Percentiles rank a stretch among this genome's conserved stretches.
phyloP scores from a whole-genome alignment of 2,888 invertebrate genomes.

The Copidosoma aretas region DNA sequence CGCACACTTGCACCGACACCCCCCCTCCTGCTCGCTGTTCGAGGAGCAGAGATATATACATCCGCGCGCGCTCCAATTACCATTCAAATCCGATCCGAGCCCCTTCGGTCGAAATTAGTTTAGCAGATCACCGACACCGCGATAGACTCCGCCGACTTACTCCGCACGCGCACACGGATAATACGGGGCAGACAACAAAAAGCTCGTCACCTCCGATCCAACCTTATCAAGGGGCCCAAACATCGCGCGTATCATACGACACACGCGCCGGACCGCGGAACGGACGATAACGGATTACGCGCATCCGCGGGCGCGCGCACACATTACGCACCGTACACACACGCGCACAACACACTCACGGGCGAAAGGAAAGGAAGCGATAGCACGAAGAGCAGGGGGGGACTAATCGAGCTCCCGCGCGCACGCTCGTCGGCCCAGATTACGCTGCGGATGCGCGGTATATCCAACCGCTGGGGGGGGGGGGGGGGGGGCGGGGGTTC shows the following conservation, averaged over 20 bases:
- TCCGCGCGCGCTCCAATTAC: neutral
- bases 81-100: neutral
- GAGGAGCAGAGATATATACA: neutral
- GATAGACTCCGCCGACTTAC: neutral
- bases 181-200: too few species aligned
- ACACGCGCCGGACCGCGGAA: neutral
- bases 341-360: too few species aligned
- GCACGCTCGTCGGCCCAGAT: constrained; percentile 26
- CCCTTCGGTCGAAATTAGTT: neutral
- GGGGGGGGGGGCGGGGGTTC: constrained; percentile 46
- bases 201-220: neutral
- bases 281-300: neutral
- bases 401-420: constrained; percentile 21
- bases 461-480: constrained; percentile 26
- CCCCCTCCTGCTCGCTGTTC: neutral
- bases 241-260: neutral
- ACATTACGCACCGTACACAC: neutral
- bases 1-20: too few species aligned
- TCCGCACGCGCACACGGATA: neutral
- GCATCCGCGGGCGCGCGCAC: neutral
- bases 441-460: constrained; percentile 15
- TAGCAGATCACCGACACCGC: neutral
- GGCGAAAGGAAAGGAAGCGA: neutral
- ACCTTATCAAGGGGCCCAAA: neutral
- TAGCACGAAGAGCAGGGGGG: neutral